Conservation (phyloP, 2,888 invertebrate species). For the Erebia epiphron region DNA sequence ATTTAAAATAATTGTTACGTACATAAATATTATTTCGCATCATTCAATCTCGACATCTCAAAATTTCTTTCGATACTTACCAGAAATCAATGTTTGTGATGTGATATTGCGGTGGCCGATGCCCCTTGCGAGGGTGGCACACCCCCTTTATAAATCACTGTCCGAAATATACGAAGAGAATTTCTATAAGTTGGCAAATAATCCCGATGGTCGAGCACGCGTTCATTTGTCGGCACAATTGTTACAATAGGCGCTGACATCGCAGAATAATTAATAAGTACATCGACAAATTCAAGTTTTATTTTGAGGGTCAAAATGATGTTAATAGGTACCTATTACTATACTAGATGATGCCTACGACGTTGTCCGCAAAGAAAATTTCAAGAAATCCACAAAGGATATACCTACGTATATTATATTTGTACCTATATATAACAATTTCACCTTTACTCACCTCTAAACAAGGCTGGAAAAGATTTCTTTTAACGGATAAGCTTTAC, state of each 20-base stretch:
- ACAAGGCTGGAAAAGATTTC: no score
- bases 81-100: constrained; percentile 79
- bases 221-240: constrained; percentile 61
- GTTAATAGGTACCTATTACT: not conserved
- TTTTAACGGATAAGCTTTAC: no score
- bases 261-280: constrained; percentile 67
- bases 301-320: not conserved
- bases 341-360: no score
- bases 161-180: constrained; percentile 76
- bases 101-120: constrained; percentile 61
- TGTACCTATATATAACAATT: no score
- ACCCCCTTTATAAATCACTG: constrained; percentile 82
- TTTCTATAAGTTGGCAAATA: constrained; percentile 67
- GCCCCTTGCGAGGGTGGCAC: constrained; percentile 72
- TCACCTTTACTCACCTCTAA: no score
- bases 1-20: not conserved
- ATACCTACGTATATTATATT: no score
- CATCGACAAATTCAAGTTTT: constrained; percentile 35
- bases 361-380: no score
- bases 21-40: constrained; percentile 3
- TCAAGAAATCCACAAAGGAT: no score
- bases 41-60: constrained; percentile 36
- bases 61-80: constrained; percentile 66
- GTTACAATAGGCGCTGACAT: constrained; percentile 54
- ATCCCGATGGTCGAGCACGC: constrained; percentile 56